phyloP scores from a whole-genome alignment of 2,888 invertebrate genomes.

The Syritta pipiens region DNA sequence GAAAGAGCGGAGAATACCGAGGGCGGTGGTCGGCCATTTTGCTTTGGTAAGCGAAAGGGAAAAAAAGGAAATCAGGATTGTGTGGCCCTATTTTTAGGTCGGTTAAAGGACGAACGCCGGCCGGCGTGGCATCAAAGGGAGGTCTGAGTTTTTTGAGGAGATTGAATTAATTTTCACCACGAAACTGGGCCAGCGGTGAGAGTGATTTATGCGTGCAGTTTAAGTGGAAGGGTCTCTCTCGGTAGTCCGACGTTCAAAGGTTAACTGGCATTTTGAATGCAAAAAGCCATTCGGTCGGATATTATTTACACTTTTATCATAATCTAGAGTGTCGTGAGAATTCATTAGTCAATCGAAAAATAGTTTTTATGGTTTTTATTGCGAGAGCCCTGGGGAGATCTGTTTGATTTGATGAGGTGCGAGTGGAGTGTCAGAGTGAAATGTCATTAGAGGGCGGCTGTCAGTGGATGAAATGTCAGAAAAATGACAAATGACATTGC shows the following conservation, averaged over 20 bases:
- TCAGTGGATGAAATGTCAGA: too few relatives aligned
- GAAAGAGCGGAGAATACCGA: neutral
- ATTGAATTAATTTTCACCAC: constrained; percentile 63
- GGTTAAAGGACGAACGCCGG: neutral
- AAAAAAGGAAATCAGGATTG: constrained; percentile 16
- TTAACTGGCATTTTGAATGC: constrained; percentile 19
- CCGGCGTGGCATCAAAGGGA: constrained; percentile 35
- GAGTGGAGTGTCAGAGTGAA: too few relatives aligned
- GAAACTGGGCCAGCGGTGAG: constrained; percentile 20
- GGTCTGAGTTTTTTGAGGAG: constrained; percentile 16
- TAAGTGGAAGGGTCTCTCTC: neutral
- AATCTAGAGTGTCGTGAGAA: neutral
- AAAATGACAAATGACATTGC: too few relatives aligned
- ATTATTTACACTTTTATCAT: constrained; percentile 15
- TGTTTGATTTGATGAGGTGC: too few relatives aligned
- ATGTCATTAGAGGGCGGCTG: too few relatives aligned
- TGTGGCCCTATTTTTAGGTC: neutral
- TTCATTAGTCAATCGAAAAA: constrained; percentile 20
- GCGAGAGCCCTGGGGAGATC: too few relatives aligned
- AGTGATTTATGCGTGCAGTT: constrained; percentile 42
- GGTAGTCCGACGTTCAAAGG: constrained; percentile 13
- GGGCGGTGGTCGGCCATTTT: constrained; percentile 33
- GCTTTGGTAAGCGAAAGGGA: constrained; percentile 17
- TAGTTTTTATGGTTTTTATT: too few relatives aligned
- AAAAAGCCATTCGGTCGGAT: constrained; percentile 8